Percentiles rank a stretch among this genome's conserved stretches.
phyloP scores from a whole-genome alignment of 2,797 vertebrate species.

The Sparidentex hasta region DNA sequence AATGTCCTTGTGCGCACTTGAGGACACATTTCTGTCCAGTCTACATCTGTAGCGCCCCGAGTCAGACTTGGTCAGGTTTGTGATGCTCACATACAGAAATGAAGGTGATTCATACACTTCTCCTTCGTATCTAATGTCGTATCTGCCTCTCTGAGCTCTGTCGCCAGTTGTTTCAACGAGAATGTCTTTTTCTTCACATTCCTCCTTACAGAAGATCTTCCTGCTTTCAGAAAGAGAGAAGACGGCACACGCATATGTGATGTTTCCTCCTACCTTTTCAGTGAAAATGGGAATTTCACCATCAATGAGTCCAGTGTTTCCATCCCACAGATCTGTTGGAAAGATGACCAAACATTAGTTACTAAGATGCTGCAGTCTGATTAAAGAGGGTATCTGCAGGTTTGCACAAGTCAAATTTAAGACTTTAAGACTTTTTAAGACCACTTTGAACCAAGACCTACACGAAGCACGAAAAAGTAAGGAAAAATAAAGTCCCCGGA shows the following conservation, averaged over 20 bases:
- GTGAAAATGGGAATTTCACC: accelerated
- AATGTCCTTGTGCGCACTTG: too few relatives aligned
- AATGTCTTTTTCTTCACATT: neutral
- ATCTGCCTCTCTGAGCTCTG: slow-evolving; percentile 5
- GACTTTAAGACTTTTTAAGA: too few relatives aligned
- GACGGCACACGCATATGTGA: neutral
- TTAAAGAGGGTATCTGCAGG: too few relatives aligned
- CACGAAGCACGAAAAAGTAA: too few relatives aligned
- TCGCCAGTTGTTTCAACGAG: neutral
- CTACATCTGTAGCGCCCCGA: neutral
- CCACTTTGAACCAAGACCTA: too few relatives aligned
- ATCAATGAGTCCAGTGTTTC: neutral
- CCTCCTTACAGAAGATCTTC: slow-evolving; percentile 27
- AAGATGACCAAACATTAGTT: neutral
- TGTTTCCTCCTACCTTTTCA: slow-evolving; percentile 17
- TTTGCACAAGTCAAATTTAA: too few relatives aligned
- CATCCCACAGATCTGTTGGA: slow-evolving; percentile 3
- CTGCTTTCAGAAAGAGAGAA: accelerated
- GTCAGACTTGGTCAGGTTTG: too few relatives aligned
- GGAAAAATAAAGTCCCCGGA: too few relatives aligned
- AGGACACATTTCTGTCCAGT: accelerated
- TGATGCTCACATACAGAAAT: too few relatives aligned
- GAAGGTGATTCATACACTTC: accelerated
- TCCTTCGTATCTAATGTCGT: neutral
- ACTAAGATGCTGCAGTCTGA: neutral